A percentile compares a stretch with the other conserved stretches of the same genome.
phyloP scores from a whole-genome alignment of 2,113 vertebrate genomes.

The Malaclemys terrapin region DNA sequence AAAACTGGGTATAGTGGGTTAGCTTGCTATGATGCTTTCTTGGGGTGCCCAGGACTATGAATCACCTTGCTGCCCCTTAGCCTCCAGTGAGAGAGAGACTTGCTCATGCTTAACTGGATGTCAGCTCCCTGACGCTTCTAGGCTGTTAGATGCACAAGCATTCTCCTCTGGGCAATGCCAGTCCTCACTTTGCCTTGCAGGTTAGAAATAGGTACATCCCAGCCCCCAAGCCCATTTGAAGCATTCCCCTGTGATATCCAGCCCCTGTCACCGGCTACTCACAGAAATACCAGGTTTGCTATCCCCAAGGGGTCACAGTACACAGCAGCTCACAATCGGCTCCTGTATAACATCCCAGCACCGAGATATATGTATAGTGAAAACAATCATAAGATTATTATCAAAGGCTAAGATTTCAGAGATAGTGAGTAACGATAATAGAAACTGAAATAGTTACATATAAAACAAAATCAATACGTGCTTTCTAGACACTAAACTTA shows the following conservation, averaged over 20 bases:
- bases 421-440: not conserved
- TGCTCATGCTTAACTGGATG: not conserved
- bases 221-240: not conserved
- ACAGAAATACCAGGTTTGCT: not conserved
- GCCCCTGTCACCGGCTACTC: not conserved
- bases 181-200: not conserved
- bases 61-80: not conserved
- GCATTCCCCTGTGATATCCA: not conserved
- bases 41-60: not conserved
- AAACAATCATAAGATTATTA: not conserved
- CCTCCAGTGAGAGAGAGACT: not conserved
- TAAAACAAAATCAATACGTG: not conserved
- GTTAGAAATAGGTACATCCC: not conserved
- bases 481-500: not conserved
- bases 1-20: constrained; percentile 30
- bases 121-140: not conserved
- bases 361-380: not conserved
- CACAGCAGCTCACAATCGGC: not conserved
- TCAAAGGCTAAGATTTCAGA: not conserved
- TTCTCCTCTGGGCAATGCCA: not conserved
- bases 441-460: not conserved
- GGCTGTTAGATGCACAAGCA: not conserved
- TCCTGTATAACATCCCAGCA: not conserved
- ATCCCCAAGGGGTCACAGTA: not conserved
- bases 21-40: not conserved